Conservation (phyloP, 92 coral and sea anemone species). For the Epizoanthus rinbou region DNA sequence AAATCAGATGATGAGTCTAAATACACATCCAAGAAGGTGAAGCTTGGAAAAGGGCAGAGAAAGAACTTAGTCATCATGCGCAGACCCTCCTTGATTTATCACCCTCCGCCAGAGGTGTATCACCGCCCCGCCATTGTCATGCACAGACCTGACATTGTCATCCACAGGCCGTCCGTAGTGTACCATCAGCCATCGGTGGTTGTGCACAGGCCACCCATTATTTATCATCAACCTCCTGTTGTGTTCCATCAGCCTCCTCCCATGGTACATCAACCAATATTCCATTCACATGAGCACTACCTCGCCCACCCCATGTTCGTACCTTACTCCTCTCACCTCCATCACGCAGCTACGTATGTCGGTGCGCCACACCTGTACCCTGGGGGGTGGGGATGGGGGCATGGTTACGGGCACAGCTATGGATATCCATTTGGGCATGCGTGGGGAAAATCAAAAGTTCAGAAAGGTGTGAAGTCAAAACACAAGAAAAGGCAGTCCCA, state of each 20-base stretch:
- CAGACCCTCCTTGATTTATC: conserved; percentile 84
- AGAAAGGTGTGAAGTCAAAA: conserved; percentile 46
- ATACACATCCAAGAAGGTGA: conserved; percentile 18
- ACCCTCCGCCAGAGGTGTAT: conserved; percentile 87
- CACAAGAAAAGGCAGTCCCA: conserved; percentile 34
- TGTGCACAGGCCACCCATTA: conserved; percentile 90
- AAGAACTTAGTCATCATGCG: conserved; percentile 83
- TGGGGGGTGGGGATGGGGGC: conserved; percentile 70
- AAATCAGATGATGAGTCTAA: conserved; percentile 17
- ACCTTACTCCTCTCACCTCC: conserved; percentile 68
- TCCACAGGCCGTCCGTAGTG: conserved; percentile 91
- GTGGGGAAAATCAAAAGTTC: conserved; percentile 87
- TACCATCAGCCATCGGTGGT: conserved; percentile 91
- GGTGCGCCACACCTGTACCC: conserved; percentile 74
- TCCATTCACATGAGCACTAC: conserved; percentile 82
- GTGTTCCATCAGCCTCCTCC: conserved; percentile 96
- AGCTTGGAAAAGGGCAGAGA: conserved; percentile 60
- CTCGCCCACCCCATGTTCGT: conserved; percentile 70
- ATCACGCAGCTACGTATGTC: conserved; percentile 71
- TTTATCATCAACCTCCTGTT: conserved; percentile 89
- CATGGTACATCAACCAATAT: conserved; percentile 77
- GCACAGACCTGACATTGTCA: conserved; percentile 93
- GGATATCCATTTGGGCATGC: conserved; percentile 42
- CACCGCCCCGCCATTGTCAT: conserved; percentile 91
- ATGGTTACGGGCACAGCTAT: conserved; percentile 39